A percentile compares a stretch with the other conserved stretches of the same genome.
These are phyloP conservation scores for Tenualosa ilisha DNA, from an alignment of 2,797 vertebrate genomes.

Conservation along the genomic window DNA sequence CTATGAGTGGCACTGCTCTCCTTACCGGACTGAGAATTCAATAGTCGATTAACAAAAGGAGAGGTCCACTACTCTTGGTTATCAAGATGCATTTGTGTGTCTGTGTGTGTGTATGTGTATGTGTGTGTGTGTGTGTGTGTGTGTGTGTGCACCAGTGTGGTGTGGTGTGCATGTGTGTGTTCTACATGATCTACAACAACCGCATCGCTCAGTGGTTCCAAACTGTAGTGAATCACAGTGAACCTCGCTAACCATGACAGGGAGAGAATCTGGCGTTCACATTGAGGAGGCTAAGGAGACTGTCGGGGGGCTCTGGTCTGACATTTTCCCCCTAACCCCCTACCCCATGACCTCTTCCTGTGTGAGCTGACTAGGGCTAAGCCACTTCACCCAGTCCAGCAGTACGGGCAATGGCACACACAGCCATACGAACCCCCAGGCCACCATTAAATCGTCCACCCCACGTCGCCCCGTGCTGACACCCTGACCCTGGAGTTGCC, in stretches of 20 bases:
- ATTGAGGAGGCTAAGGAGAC: no score
- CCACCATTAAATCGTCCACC: no score
- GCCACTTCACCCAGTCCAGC: no score
- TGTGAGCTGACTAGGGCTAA: neutral
- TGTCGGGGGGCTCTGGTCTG: neutral
- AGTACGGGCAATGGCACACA: no score
- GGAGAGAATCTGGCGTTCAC: no score
- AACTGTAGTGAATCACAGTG: neutral
- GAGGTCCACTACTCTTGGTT: no score
- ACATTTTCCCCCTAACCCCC: neutral
- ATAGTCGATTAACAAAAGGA: no score
- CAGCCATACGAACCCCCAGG: no score
- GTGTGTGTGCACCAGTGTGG: neutral
- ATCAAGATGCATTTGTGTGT: neutral
- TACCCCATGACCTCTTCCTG: neutral
- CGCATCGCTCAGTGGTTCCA: neutral
- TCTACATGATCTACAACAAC: neutral
- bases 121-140: neutral
- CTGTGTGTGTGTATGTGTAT: conserved; percentile 4
- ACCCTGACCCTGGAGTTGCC: no score
- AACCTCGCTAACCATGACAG: neutral
- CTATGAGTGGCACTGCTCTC: no score
- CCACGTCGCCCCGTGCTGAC: no score
- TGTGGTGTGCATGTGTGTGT: neutral
- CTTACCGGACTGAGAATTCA: no score